Evolutionary conservation across 2,888 invertebrate species (phyloP).

Genomic region (Calameuta idolon): DNA sequence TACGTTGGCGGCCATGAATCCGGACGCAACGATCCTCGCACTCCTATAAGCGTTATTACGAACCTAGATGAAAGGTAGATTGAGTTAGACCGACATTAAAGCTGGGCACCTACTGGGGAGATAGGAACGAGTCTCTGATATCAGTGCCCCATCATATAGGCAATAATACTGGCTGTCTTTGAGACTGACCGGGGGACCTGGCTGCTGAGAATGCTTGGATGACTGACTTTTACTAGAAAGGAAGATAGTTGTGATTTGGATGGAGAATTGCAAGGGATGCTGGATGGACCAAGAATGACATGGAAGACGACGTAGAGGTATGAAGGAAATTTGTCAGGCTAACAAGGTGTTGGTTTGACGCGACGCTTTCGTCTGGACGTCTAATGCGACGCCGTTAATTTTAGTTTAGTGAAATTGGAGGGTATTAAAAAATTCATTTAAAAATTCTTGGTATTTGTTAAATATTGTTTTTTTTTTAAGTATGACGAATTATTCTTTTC

Average conservation of each 20-base stretch:
- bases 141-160: background rate
- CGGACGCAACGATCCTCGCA: slow-evolving; percentile 21
- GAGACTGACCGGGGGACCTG: background rate
- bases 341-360: slow-evolving; percentile 63
- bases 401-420: background rate
- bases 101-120: slow-evolving; percentile 25
- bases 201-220: background rate
- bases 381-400: slow-evolving; percentile 43
- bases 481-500: background rate
- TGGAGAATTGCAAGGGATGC: background rate
- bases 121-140: slow-evolving; percentile 27
- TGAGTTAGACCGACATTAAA: slow-evolving; percentile 43
- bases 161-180: background rate
- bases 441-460: background rate
- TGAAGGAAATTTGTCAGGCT: slow-evolving; percentile 62
- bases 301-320: slow-evolving; percentile 39
- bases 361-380: slow-evolving; percentile 56
- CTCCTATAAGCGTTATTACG: slow-evolving; percentile 41
- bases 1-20: background rate
- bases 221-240: background rate
- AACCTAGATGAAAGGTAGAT: slow-evolving; percentile 49
- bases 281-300: slow-evolving; percentile 20
- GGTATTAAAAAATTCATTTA: background rate
- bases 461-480: background rate
- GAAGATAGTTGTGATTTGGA: background rate